phyloP scores from a whole-genome alignment of 1,140 invertebrate genomes.

The Anthonomus grandis region DNA sequence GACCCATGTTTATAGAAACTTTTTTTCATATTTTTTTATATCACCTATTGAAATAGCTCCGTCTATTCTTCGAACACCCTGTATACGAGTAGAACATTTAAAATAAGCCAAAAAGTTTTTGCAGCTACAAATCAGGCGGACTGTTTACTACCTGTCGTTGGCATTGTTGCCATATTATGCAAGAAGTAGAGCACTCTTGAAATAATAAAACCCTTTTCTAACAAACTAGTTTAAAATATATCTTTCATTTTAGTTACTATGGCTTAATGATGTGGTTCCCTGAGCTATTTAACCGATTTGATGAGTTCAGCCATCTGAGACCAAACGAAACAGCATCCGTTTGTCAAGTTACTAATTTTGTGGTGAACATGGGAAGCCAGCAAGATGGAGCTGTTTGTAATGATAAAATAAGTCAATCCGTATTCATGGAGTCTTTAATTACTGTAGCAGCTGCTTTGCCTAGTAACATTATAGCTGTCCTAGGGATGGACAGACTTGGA shows the following conservation, averaged over 20 bases:
- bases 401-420: constrained; percentile 68
- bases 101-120: too few species aligned
- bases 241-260: constrained; percentile 63
- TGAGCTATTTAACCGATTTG: constrained; percentile 82
- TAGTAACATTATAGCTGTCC: constrained; percentile 77
- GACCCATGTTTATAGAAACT: too few species aligned
- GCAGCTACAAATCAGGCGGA: too few species aligned
- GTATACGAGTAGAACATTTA: too few species aligned
- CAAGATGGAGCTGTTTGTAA: constrained; percentile 59
- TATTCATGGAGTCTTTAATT: constrained; percentile 82
- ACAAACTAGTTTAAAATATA: background rate
- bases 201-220: background rate
- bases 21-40: too few species aligned
- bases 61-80: too few species aligned
- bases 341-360: constrained; percentile 72
- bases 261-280: constrained; percentile 92
- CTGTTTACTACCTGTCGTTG: background rate
- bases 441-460: constrained; percentile 81
- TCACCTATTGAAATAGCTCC: too few species aligned
- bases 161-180: too few species aligned
- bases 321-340: constrained; percentile 64
- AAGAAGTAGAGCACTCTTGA: background rate
- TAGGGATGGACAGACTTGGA: constrained; percentile 73
- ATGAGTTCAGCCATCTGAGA: constrained; percentile 59
- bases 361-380: constrained; percentile 62